A percentile compares a stretch with the other conserved stretches of the same genome.
Evolutionary conservation across 2,797 vertebrate species (phyloP).

Genomic region (Malurus leucopterus): DNA sequence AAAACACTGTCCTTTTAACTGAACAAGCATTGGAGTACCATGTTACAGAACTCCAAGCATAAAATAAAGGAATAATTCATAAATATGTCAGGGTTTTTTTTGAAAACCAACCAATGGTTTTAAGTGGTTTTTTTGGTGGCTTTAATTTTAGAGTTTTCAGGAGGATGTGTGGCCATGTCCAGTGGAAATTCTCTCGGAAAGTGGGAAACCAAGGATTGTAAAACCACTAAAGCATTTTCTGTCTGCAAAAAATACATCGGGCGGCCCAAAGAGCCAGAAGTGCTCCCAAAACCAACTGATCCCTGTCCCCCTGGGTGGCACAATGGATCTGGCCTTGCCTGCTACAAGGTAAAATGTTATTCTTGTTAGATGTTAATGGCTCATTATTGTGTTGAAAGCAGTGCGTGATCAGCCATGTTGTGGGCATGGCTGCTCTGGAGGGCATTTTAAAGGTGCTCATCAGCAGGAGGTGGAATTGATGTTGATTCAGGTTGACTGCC

Average conservation of each 20-base stretch:
- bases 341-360: slow-evolving; percentile 85
- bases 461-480: not conserved
- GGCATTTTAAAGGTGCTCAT: not conserved
- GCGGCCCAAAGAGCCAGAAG: slow-evolving; percentile 62
- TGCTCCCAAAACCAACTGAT: slow-evolving; percentile 66
- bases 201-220: slow-evolving; percentile 88
- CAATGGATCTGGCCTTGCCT: slow-evolving; percentile 72
- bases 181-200: slow-evolving; percentile 79
- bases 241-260: slow-evolving; percentile 83
- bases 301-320: slow-evolving; percentile 86
- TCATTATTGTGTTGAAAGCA: not conserved
- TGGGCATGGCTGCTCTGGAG: not conserved
- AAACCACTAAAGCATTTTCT: slow-evolving; percentile 83
- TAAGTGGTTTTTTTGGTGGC: not conserved
- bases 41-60: not conserved
- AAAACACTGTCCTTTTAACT: not conserved
- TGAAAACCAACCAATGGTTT: not conserved
- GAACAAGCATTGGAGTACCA: not conserved
- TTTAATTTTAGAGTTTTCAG: slow-evolving; percentile 70
- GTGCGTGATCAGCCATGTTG: not conserved
- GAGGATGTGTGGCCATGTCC: slow-evolving; percentile 86
- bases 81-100: not conserved
- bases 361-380: not conserved
- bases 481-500: not conserved
- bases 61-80: not conserved